A percentile compares a stretch with the other conserved stretches of the same genome.
Conservation (phyloP, 2,113 vertebrate genomes). For the Cromileptes altivelis region DNA sequence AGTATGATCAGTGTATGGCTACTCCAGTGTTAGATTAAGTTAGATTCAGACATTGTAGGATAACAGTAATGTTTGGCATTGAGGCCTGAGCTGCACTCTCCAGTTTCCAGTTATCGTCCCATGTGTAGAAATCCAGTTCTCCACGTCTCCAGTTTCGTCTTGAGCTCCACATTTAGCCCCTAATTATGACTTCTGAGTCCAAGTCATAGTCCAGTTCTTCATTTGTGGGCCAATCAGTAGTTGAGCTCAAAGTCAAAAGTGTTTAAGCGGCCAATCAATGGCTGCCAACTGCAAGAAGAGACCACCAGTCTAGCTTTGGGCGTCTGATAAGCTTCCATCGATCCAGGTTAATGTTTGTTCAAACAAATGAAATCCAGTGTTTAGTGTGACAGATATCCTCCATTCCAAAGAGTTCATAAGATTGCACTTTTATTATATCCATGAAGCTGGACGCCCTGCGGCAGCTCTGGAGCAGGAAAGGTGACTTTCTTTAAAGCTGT, state of each 20-base stretch:
- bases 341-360: constrained; percentile 51
- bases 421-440: constrained; percentile 66
- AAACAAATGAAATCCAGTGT: constrained; percentile 64
- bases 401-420: constrained; percentile 47
- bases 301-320: constrained; percentile 17
- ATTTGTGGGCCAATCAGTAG: constrained; percentile 34
- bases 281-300: constrained; percentile 39
- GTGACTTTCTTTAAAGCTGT: constrained; percentile 6
- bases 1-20: constrained; percentile 72
- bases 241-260: constrained; percentile 8
- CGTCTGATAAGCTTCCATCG: constrained; percentile 25
- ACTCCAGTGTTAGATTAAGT: constrained; percentile 77
- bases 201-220: constrained; percentile 4
- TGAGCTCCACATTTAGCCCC: constrained; percentile 23
- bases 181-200: constrained; percentile 23
- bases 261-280: constrained; percentile 60
- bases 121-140: constrained; percentile 63
- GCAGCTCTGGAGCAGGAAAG: constrained; percentile 42
- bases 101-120: constrained; percentile 62
- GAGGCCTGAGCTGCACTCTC: constrained; percentile 58
- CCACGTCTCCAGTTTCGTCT: constrained; percentile 19
- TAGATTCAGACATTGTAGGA: constrained; percentile 54
- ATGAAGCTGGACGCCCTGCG: constrained; percentile 17
- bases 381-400: constrained; percentile 66
- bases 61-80: constrained; percentile 68